Evolutionary conservation across 2,113 vertebrate genomes (phyloP).

Genomic region (Actinemys pallida): DNA sequence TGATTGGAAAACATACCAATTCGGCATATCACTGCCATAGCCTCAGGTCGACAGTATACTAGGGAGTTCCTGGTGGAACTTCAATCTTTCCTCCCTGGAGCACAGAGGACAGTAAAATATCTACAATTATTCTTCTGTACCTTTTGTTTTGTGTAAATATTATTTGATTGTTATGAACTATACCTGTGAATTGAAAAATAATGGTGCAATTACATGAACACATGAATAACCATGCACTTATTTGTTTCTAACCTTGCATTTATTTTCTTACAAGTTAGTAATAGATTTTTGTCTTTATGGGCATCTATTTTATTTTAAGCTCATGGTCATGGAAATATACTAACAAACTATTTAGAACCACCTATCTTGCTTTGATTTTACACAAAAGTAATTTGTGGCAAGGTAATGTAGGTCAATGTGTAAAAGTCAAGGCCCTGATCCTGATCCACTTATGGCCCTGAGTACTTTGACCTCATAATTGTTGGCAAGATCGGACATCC

Average conservation of each 20-base stretch:
- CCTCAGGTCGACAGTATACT: background rate
- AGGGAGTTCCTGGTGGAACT: constrained; percentile 16
- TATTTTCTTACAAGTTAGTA: background rate
- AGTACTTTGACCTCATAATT: constrained; percentile 51
- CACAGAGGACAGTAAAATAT: constrained; percentile 42
- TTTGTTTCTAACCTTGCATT: constrained; percentile 2
- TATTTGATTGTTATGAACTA: constrained; percentile 54
- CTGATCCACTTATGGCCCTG: constrained; percentile 30
- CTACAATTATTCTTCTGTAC: constrained; percentile 54
- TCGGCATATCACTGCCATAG: background rate
- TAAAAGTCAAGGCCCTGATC: constrained; percentile 48
- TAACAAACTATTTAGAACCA: constrained; percentile 33
- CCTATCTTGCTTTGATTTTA: constrained; percentile 27
- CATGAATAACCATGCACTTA: constrained; percentile 31
- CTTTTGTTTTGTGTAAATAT: constrained; percentile 55
- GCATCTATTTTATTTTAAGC: background rate
- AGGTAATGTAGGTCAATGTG: constrained; percentile 47
- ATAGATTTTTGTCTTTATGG: background rate
- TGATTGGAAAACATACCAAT: background rate
- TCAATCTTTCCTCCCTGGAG: constrained; percentile 33
- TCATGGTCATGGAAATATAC: background rate
- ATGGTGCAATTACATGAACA: constrained; percentile 8
- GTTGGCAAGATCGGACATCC: constrained; percentile 14
- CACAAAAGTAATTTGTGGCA: constrained; percentile 56
- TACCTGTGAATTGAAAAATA: constrained; percentile 8